Percentiles rank a stretch among this genome's conserved stretches.
phyloP scores from a whole-genome alignment of 2,113 vertebrate genomes.

The Collichthys lucidus region DNA sequence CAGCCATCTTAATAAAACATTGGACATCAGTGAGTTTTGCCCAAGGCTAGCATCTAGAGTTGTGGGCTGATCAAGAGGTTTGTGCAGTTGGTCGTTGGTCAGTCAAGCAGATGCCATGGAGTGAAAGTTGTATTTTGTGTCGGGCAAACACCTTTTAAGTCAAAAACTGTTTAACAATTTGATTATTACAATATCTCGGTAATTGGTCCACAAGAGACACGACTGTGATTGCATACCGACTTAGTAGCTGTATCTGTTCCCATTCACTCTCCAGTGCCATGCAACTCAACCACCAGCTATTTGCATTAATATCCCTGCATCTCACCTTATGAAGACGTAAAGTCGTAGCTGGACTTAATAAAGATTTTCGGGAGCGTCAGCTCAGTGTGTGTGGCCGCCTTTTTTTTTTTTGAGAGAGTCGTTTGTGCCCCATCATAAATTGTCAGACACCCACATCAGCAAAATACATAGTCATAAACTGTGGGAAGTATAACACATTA shows the following conservation, averaged over 20 bases:
- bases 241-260: neutral
- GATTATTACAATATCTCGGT: neutral
- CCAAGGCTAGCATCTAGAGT: constrained; percentile 36
- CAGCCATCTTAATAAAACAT: constrained; percentile 62
- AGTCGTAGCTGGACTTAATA: constrained; percentile 20
- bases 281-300: neutral
- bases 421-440: constrained; percentile 63
- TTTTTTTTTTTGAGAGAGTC: constrained; percentile 33
- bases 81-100: constrained; percentile 1
- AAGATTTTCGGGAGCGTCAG: constrained; percentile 22
- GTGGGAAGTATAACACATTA: constrained; percentile 63
- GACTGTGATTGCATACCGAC: neutral
- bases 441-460: constrained; percentile 65
- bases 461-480: constrained; percentile 68
- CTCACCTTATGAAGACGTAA: constrained; percentile 15
- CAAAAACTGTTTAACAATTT: neutral
- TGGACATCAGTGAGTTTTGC: constrained; percentile 43
- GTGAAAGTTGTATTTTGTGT: constrained; percentile 30
- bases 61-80: constrained; percentile 48
- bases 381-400: constrained; percentile 34
- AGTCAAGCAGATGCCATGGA: constrained; percentile 12
- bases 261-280: neutral
- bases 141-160: constrained; percentile 14
- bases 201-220: neutral
- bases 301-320: constrained; percentile 16